A percentile compares a stretch with the other conserved stretches of the same genome.
Conservation (phyloP, 2,888 invertebrate genomes). For the Cerastoderma edule region DNA sequence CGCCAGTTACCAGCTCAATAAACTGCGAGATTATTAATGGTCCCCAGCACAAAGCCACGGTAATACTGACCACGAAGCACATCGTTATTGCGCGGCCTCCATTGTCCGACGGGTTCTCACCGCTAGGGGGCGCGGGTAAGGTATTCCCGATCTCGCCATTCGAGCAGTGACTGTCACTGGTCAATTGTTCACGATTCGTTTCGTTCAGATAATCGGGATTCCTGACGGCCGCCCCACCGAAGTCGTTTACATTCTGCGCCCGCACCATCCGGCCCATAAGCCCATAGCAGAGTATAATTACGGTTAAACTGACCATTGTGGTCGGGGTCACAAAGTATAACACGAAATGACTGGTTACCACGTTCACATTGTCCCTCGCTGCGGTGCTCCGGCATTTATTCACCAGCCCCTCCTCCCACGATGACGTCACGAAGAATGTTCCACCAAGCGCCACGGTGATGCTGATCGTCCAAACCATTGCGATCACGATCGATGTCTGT, state of each 20-base stretch:
- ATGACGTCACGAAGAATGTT: constrained; percentile 68
- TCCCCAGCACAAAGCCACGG: constrained; percentile 74
- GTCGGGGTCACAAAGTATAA: constrained; percentile 74
- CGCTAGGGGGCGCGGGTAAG: constrained; percentile 39
- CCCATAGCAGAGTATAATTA: constrained; percentile 67
- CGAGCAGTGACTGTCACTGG: constrained; percentile 33
- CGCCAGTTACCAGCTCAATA: constrained; percentile 70
- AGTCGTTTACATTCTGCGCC: constrained; percentile 46
- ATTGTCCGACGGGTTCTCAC: constrained; percentile 64
- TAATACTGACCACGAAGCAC: constrained; percentile 75
- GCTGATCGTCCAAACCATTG: constrained; percentile 69
- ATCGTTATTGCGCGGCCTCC: constrained; percentile 73
- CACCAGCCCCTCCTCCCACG: constrained; percentile 66
- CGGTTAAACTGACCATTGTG: constrained; percentile 64
- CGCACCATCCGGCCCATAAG: constrained; percentile 70
- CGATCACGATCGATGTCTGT: constrained; percentile 64
- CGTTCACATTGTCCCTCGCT: constrained; percentile 63
- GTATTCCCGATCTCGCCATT: constrained; percentile 28
- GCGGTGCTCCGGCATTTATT: constrained; percentile 70
- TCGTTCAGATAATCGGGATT: constrained; percentile 39
- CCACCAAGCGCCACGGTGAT: constrained; percentile 69
- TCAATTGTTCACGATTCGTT: constrained; percentile 43
- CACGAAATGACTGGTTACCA: constrained; percentile 68
- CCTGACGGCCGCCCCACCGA: constrained; percentile 9
- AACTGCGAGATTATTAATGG: constrained; percentile 75